Evolutionary conservation across 2,797 vertebrate species (phyloP), one percentile per base, ranked within the genome.

Genomic region (Gallinago solitaria): DNA sequence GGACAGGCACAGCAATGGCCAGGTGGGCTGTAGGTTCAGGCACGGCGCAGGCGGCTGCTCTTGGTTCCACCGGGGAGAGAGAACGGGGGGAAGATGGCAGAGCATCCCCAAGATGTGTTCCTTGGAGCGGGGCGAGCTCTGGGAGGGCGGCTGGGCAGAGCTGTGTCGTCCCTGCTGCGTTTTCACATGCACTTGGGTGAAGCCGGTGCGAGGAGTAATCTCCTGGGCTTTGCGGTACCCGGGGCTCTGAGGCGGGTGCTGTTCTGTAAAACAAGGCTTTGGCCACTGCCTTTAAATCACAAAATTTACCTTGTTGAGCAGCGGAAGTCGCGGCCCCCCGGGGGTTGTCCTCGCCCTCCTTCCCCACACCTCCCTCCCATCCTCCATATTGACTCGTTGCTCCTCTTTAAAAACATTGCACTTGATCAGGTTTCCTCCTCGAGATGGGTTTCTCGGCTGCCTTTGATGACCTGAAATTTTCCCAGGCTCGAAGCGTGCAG

Each of bases 381-480:
- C 70, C 85, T 95, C 93, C 93, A 89, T 93, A 41, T 93, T 95
- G 87, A 64, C 68, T 95, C 45, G 0, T 25, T 67, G 16, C 47
- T 74, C 15, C 35, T 75, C 54, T 88, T 92, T 54, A n/a, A 57
- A 89, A 84, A 71, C 12, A 1, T 39, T 3, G 0, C 64, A 41
- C 65, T 75, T 57, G 64, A 57, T 89, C 80, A 35, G 73, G 18
- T 93, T 94, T 88, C 67, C 77, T 65, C 87, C 59, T 71, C 8
- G 15, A 60, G 78, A 32, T 85, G 68, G 12, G 90, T 94, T 93
- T 96, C 80, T 95, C 74, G 25, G 76, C 57, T 75, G 82, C 33
- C 56, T 94, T 95, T 89, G 74, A 67, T 90, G 83, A 47, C 77
- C 86, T 83, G 75, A 94, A 70, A 45, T 83, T 84, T 94, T 95